phyloP scores from a whole-genome alignment of 1,140 invertebrate species.

The Sarcophaga peregrina region DNA sequence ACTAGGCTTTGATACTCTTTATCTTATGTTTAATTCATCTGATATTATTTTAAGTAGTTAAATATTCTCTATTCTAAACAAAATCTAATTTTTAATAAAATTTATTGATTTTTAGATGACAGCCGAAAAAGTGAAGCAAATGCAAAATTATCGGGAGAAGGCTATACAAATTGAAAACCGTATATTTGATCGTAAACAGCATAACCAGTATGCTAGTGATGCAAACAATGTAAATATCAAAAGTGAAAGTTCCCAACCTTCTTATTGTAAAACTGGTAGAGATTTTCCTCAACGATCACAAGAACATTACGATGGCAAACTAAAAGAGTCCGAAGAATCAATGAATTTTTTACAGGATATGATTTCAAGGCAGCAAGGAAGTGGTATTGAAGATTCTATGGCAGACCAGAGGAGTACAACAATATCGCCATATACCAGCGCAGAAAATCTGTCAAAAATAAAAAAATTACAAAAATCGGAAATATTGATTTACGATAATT shows the following conservation, averaged over 20 bases:
- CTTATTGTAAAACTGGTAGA: not conserved
- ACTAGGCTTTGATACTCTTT: too few relatives aligned
- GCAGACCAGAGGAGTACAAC: not conserved
- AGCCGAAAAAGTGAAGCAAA: slow-evolving; percentile 56
- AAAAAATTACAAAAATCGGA: slow-evolving; percentile 50
- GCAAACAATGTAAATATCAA: not conserved
- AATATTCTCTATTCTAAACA: not conserved
- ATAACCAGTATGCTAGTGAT: not conserved
- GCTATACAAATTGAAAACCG: slow-evolving; percentile 55
- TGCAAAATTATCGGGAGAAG: slow-evolving; percentile 58
- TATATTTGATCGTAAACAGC: slow-evolving; percentile 19
- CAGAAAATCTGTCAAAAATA: slow-evolving; percentile 26
- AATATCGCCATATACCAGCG: not conserved
- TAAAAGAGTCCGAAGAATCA: slow-evolving; percentile 39
- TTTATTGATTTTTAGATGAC: slow-evolving; percentile 50
- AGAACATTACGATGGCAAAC: slow-evolving; percentile 26
- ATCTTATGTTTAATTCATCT: too few relatives aligned
- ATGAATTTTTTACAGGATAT: slow-evolving; percentile 34
- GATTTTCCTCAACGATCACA: not conserved
- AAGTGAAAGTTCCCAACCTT: not conserved
- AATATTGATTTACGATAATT: slow-evolving; percentile 46
- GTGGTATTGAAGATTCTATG: not conserved
- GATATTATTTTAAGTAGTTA: too few relatives aligned
- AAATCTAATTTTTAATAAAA: not conserved
- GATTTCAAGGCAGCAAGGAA: not conserved